Evolutionary conservation across 2,113 vertebrate genomes (phyloP), one percentile per base, ranked within the genome.

Genomic region (Synodontis membranacea): DNA sequence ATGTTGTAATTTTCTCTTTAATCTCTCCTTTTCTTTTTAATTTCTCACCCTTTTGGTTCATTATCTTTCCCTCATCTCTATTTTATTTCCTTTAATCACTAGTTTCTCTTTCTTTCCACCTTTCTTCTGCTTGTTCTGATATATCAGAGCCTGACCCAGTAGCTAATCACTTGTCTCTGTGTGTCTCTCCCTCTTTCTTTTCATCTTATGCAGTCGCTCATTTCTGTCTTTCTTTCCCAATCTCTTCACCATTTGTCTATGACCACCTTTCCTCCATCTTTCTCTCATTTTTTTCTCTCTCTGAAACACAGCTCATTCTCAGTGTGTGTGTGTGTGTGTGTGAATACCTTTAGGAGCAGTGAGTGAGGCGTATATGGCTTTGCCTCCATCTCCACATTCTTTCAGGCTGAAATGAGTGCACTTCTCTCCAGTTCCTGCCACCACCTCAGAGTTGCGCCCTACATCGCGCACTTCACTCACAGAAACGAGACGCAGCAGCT

Each of bases 351-450:
- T 95, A 42, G 98, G 98, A 87, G 97, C 99, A 91, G 97, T 98
- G 91, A 99, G 95, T 0, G 98, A 96, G 4, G 98, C 97, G 89
- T 99, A 97, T 0, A 96, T 94, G 0, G 98, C 98, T 91, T 95
- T 97, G 48, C 97, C 97, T 0, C 97, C 96, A 76, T 99, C 98
- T 90, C 98, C 98, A 48, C 98, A 99, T 94, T 99, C 97, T 91
- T 95, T 99, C 91, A 99, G 97, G 93, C 98, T 97, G 90, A 99
- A 99, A 0, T 98, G 98, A 70, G 99, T 96, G 92, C 98, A 99
- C 93, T 99, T 97, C 74, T 99, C 98, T 5, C 98, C 98, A 0
- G 96, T 99, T 70, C 98, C 98, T 0, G 98, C 98, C 86, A 99
- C 96, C 84, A 98, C 96, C n/a, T 99, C 98, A 84, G 96, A 93